Base-by-base conservation (phyloP, 2,888 invertebrate genomes). In the Dexiosoma caninum region DNA sequence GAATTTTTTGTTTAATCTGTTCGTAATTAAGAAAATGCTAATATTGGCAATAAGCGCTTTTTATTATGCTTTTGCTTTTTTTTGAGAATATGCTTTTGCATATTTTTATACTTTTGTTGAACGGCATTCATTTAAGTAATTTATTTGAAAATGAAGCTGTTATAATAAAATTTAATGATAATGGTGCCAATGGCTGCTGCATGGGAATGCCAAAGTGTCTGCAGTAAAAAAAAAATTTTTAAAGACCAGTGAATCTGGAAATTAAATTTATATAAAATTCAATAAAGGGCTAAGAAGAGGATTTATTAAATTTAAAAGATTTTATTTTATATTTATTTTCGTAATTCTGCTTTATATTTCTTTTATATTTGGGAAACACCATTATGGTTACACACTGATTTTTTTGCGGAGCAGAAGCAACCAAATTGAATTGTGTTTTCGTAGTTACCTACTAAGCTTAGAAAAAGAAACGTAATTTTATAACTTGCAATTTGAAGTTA, bases 11-110 rank as follows among this genome's bases (percentile, higher is more conserved):
- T 35, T 19, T 57, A 78, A 74, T 62, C 46, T 51, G 32, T 21
- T 35, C 42, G 27, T 27, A 79, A 75, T 79, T 79, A 75, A 75
- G 78, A 64, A 75, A 70, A 70, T 70, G 69, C 57, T 72, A 67
- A 75, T 75, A 59, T 40, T 46, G 57, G 37, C n/a, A 62, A 79
- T 79, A 42, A 59, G n/a, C n/a, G n/a, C n/a, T 57, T 44, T 67
- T 23, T 32, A 51, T 40, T 40, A 2, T 51, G 8, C n/a, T 27
- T n/a, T 51, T 51, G 2, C 7, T 27, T 23, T 1, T 40, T 40
- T 14, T 9, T 40, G 27, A 60, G 59, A 49, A 59, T 59, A 27
- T 64, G 62, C 32, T 49, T 10, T 46, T 70, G 30, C 10, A 49
- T 59, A 66, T n/a, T n/a, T 42, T 74, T 37, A 74, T 74, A 64